phyloP scores from a whole-genome alignment of 2,888 invertebrate genomes.

The Hofmannophila pseudospretella region DNA sequence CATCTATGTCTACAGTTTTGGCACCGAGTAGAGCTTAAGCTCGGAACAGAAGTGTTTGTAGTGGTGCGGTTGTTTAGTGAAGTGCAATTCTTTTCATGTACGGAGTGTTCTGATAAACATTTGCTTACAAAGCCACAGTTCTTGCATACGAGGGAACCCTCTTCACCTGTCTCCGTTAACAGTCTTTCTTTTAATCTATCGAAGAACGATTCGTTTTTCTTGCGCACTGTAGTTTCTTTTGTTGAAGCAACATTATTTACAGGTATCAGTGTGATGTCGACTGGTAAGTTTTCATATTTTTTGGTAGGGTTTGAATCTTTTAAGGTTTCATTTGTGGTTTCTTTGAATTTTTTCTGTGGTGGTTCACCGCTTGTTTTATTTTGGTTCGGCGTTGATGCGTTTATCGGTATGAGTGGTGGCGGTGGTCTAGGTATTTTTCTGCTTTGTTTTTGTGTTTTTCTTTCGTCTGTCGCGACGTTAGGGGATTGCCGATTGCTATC shows the following conservation, averaged over 20 bases:
- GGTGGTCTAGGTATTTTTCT: slow-evolving; percentile 79
- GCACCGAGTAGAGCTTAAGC: slow-evolving; percentile 85
- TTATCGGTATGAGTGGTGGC: slow-evolving; percentile 86
- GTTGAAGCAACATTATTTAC: slow-evolving; percentile 28
- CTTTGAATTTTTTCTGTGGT: slow-evolving; percentile 62
- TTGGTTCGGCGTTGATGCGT: slow-evolving; percentile 64
- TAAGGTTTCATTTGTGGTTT: slow-evolving; percentile 27
- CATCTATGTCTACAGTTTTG: slow-evolving; percentile 92
- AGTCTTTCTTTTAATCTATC: slow-evolving; percentile 88
- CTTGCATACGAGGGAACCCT: slow-evolving; percentile 82
- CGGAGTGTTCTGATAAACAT: slow-evolving; percentile 87
- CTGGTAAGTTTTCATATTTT: slow-evolving; percentile 37
- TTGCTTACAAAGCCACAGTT: slow-evolving; percentile 87
- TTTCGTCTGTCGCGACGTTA: slow-evolving; percentile 38
- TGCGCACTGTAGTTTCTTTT: slow-evolving; percentile 55
- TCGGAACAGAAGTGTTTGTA: slow-evolving; percentile 58
- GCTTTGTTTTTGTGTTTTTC: slow-evolving; percentile 44
- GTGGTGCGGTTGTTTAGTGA: slow-evolving; percentile 57
- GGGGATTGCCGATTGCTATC: slow-evolving; percentile 35
- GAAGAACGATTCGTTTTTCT: slow-evolving; percentile 88
- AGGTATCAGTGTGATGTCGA: slow-evolving; percentile 49
- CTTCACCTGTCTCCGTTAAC: slow-evolving; percentile 80
- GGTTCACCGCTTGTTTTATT: slow-evolving; percentile 58
- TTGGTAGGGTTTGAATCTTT: slow-evolving; percentile 20
- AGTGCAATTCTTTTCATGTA: slow-evolving; percentile 85